These are phyloP conservation scores for Drosophila nigrodunni DNA, from an alignment of 1,140 invertebrate species.

Conservation along the genomic window DNA sequence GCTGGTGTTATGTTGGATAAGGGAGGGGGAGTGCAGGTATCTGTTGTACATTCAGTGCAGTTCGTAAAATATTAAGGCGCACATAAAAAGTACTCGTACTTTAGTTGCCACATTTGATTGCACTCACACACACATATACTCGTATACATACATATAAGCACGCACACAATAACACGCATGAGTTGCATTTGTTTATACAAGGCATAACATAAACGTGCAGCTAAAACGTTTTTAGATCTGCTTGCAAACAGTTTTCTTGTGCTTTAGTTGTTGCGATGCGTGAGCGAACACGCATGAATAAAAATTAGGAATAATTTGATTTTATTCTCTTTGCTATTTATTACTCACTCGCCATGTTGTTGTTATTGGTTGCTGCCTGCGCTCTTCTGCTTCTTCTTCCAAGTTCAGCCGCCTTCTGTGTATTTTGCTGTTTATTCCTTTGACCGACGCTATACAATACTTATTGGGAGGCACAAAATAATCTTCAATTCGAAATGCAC, in stretches of 20 bases:
- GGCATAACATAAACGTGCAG: constrained; percentile 47
- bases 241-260: constrained; percentile 16
- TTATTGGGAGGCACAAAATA: constrained; percentile 46
- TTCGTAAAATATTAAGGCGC: constrained; percentile 56
- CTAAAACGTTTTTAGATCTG: constrained; percentile 26
- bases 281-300: constrained; percentile 12
- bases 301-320: constrained; percentile 40
- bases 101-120: constrained; percentile 32
- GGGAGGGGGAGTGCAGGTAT: constrained; percentile 15
- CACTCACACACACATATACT: constrained; percentile 39
- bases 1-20: no score
- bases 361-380: constrained; percentile 24
- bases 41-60: constrained; percentile 57
- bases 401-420: constrained; percentile 38
- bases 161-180: constrained; percentile 61
- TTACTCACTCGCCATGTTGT: constrained; percentile 81
- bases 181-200: constrained; percentile 74
- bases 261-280: constrained; percentile 2
- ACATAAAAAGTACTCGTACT: constrained; percentile 50
- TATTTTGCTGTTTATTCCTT: constrained; percentile 27
- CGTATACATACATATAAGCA: constrained; percentile 4
- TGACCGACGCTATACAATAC: constrained; percentile 58
- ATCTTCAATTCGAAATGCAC: constrained; percentile 13
- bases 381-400: constrained; percentile 18
- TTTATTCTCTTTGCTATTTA: constrained; percentile 39